A percentile compares a stretch with the other conserved stretches of the same genome.
phyloP scores from a whole-genome alignment of 2,797 vertebrate genomes.

The Distichodus sexfasciatus region DNA sequence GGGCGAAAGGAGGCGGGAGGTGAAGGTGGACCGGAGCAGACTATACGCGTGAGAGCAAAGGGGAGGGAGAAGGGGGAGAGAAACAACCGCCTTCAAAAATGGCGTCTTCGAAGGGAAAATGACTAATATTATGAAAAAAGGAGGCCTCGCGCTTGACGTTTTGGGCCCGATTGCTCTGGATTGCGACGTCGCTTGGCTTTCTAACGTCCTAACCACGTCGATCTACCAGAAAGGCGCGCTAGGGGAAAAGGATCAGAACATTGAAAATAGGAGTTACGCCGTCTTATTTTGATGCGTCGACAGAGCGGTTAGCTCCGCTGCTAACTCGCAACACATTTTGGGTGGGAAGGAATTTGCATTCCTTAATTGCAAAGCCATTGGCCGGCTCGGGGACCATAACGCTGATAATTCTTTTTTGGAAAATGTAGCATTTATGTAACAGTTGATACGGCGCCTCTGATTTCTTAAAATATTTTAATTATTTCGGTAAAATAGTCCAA shows the following conservation, averaged over 20 bases:
- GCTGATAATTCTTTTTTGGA: not conserved
- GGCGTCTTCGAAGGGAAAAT: constrained; percentile 81
- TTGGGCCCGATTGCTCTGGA: no score
- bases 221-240: not conserved
- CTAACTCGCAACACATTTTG: constrained; percentile 53
- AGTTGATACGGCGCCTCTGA: constrained; percentile 57
- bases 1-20: constrained; percentile 50
- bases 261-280: constrained; percentile 52
- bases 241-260: constrained; percentile 34
- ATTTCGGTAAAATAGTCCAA: constrained; percentile 44
- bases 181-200: no score
- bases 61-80: constrained; percentile 68
- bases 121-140: constrained; percentile 73
- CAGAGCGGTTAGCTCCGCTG: constrained; percentile 36
- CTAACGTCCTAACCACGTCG: no score
- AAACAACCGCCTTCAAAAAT: constrained; percentile 81
- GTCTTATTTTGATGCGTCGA: constrained; percentile 80
- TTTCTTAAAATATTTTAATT: constrained; percentile 54
- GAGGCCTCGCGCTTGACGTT: constrained; percentile 70
- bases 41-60: constrained; percentile 31
- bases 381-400: no score
- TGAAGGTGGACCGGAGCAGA: constrained; percentile 60
- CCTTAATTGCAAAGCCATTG: no score
- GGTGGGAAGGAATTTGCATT: constrained; percentile 13
- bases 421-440: constrained; percentile 38